Evolutionary conservation across 2,113 vertebrate species (phyloP).

Genomic region (pig (Sus scrofa)): DNA sequence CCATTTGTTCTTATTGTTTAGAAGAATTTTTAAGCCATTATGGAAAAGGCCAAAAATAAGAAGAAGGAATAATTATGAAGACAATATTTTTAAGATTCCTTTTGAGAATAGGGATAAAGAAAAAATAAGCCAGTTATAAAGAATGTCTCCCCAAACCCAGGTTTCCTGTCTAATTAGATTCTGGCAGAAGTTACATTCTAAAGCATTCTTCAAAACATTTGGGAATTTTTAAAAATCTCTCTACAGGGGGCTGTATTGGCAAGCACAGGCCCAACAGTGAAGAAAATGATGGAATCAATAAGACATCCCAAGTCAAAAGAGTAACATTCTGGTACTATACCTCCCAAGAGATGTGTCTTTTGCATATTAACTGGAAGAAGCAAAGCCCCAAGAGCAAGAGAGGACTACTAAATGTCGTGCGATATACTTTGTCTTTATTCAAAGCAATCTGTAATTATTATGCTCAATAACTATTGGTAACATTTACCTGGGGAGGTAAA

Average conservation of each 20-base stretch:
- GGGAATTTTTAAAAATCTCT: conserved; percentile 68
- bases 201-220: conserved; percentile 75
- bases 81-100: conserved; percentile 70
- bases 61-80: conserved; percentile 74
- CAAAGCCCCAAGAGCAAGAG: conserved; percentile 65
- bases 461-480: neutral
- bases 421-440: conserved; percentile 54
- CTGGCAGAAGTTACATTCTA: conserved; percentile 70
- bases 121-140: conserved; percentile 66
- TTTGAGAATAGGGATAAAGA: conserved; percentile 64
- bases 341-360: conserved; percentile 31
- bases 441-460: conserved; percentile 53
- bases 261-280: conserved; percentile 32
- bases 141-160: conserved; percentile 71
- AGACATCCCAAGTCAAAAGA: conserved; percentile 60
- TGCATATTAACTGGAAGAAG: conserved; percentile 62
- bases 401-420: conserved; percentile 58
- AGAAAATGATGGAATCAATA: conserved; percentile 73
- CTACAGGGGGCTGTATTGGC: conserved; percentile 55
- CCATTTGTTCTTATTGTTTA: conserved; percentile 79
- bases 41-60: conserved; percentile 78
- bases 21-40: conserved; percentile 77
- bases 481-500: conserved; percentile 49
- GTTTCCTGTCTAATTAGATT: conserved; percentile 77
- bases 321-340: conserved; percentile 48